A percentile compares a stretch with the other conserved stretches of the same genome.
phyloP scores from a whole-genome alignment of 1,140 invertebrate species.

The Drosophila burlai region DNA sequence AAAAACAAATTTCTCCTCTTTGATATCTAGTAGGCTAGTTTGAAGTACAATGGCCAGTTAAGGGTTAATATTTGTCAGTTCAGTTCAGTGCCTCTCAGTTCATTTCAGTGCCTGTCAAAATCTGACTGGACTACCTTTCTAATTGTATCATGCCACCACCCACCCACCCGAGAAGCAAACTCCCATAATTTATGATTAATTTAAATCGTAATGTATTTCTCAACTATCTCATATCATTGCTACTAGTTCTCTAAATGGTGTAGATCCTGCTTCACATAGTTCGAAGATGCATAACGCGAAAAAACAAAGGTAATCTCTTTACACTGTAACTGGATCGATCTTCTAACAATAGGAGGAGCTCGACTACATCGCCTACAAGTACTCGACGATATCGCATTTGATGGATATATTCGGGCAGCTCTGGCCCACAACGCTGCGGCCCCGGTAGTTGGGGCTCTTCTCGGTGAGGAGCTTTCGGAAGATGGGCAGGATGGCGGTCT shows the following conservation, averaged over 20 bases:
- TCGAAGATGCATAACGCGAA: constrained; percentile 30
- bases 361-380: constrained; percentile 88
- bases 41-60: too few species aligned
- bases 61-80: too few species aligned
- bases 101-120: too few species aligned
- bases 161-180: background rate
- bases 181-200: background rate
- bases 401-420: constrained; percentile 97
- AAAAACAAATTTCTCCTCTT: too few species aligned
- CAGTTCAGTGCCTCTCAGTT: too few species aligned
- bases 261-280: constrained; percentile 43
- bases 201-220: constrained; percentile 60
- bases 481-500: constrained; percentile 94
- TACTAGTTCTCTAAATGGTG: constrained; percentile 70
- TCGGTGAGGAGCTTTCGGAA: constrained; percentile 95
- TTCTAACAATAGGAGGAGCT: constrained; percentile 60
- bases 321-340: constrained; percentile 50
- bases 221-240: constrained; percentile 63
- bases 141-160: too few species aligned
- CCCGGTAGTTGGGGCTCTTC: constrained; percentile 86
- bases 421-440: constrained; percentile 87
- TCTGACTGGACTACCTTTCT: too few species aligned
- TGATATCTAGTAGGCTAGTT: too few species aligned
- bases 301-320: constrained; percentile 56
- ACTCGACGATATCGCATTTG: constrained; percentile 98